Percentiles rank a stretch among this genome's conserved stretches.
Conservation (phyloP, 2,797 vertebrate genomes). For the Pseudochaenichthys georgianus region DNA sequence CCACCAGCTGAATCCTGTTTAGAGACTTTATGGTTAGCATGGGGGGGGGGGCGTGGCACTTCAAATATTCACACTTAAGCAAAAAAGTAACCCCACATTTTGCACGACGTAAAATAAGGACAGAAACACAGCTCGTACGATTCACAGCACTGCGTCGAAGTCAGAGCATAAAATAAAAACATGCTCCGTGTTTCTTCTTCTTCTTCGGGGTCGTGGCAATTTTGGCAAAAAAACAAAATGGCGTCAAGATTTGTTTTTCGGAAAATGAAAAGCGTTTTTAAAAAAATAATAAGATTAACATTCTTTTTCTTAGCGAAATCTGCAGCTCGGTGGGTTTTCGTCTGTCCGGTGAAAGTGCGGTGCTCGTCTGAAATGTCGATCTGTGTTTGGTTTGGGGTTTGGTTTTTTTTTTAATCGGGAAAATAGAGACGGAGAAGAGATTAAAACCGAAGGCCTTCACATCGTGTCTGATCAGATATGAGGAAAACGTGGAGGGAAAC, state of each 20-base stretch:
- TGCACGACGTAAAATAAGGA: slow-evolving; percentile 69
- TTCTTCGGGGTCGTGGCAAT: no score
- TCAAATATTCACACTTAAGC: slow-evolving; percentile 79
- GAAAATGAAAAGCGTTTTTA: no score
- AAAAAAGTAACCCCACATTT: slow-evolving; percentile 73
- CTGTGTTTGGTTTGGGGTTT: slow-evolving; percentile 7
- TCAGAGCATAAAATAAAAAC: slow-evolving; percentile 40
- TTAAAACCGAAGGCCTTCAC: no score
- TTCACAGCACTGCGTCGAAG: slow-evolving; percentile 77
- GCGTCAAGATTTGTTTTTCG: no score
- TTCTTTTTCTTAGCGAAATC: no score
- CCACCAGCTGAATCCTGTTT: slow-evolving; percentile 73
- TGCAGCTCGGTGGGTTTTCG: slow-evolving; percentile 39
- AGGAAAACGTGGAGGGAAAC: background rate
- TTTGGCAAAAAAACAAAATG: no score
- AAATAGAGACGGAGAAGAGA: no score
- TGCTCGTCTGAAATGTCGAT: slow-evolving; percentile 52
- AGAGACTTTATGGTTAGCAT: slow-evolving; percentile 65
- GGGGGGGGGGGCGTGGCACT: slow-evolving; percentile 79
- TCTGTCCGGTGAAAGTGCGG: slow-evolving; percentile 51
- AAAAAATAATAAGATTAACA: no score
- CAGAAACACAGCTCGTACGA: slow-evolving; percentile 77
- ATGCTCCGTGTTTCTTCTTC: slow-evolving; percentile 34
- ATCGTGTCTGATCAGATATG: no score
- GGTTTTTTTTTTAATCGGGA: background rate